A percentile compares a stretch with the other conserved stretches of the same genome.
Evolutionary conservation across 2,888 invertebrate genomes (phyloP).

Genomic region (Eulithis testata): DNA sequence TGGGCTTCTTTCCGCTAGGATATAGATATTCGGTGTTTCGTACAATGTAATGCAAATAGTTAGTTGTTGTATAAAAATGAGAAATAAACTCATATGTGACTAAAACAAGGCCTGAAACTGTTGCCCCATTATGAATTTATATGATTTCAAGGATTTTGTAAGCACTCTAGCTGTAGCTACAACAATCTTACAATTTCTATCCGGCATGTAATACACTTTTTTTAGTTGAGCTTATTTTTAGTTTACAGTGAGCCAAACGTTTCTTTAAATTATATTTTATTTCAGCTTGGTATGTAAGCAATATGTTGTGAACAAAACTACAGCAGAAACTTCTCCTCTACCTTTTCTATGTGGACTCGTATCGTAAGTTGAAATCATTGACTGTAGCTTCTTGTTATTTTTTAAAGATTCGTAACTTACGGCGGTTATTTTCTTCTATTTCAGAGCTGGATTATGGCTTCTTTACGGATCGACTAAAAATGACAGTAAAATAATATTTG

Average conservation of each 20-base stretch:
- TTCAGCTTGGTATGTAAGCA: constrained; percentile 90
- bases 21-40: background rate
- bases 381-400: too few relatives aligned
- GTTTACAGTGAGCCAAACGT: background rate
- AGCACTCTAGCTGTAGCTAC: constrained; percentile 87
- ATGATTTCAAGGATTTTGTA: constrained; percentile 56
- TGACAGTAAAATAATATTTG: constrained; percentile 89
- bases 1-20: too few relatives aligned
- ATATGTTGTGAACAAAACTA: constrained; percentile 89
- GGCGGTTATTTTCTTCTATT: constrained; percentile 48
- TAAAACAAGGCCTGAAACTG: constrained; percentile 8
- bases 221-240: background rate
- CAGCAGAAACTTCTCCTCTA: constrained; percentile 90
- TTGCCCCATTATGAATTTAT: constrained; percentile 49
- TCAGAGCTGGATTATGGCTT: constrained; percentile 91
- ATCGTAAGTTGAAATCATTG: constrained; percentile 83
- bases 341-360: constrained; percentile 91
- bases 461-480: constrained; percentile 90
- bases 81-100: constrained; percentile 5
- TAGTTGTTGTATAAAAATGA: background rate
- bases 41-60: background rate
- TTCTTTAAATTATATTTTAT: constrained; percentile 4
- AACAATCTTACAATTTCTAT: constrained; percentile 92
- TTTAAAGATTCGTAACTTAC: too few relatives aligned
- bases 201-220: constrained; percentile 90